phyloP scores from a whole-genome alignment of 2,888 invertebrate species.

The Elysia crispata region DNA sequence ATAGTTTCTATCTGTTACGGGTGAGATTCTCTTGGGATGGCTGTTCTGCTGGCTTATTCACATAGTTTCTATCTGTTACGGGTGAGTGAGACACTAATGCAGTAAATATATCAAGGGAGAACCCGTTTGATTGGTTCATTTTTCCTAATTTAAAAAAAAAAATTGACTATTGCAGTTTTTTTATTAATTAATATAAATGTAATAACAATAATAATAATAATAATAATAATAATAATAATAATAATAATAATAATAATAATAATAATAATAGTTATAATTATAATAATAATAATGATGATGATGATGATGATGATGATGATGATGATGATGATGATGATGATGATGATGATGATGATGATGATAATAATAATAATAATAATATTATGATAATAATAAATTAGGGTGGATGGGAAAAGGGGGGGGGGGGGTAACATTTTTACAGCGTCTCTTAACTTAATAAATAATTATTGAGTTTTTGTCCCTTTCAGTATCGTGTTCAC shows the following conservation, averaged over 20 bases:
- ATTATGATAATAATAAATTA: no score
- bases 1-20: conserved; percentile 63
- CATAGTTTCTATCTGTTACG: conserved; percentile 64
- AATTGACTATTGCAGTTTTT: neutral
- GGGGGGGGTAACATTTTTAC: no score
- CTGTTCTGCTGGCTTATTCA: conserved; percentile 67
- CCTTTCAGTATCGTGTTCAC: no score
- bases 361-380: no score
- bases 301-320: neutral
- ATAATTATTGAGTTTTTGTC: no score
- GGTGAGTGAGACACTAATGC: no score
- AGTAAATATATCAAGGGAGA: no score
- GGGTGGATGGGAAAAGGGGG: no score
- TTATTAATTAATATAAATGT: neutral
- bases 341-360: no score
- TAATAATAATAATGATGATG: neutral
- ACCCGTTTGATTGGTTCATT: no score
- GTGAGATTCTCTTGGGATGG: conserved; percentile 63
- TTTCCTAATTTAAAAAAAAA: no score
- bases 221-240: conserved; percentile 10
- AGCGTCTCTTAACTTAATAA: no score
- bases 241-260: conserved; percentile 10
- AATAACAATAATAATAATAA: neutral
- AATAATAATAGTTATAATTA: neutral
- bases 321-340: neutral